A percentile compares a stretch with the other conserved stretches of the same genome.
Conservation (phyloP, 2,888 invertebrate genomes). For the Laspeyria flexula region DNA sequence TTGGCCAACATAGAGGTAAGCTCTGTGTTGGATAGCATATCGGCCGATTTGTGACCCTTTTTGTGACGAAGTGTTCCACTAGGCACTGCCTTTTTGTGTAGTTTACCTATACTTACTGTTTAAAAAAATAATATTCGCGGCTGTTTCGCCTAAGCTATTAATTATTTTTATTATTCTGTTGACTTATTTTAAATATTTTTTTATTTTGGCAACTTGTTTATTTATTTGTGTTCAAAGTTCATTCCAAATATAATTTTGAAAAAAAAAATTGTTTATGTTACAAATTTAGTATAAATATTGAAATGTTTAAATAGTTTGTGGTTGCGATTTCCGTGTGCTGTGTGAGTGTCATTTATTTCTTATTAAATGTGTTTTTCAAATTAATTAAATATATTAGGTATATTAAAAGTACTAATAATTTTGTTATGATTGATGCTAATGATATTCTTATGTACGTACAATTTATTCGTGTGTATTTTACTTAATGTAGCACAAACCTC, state of each 20-base stretch:
- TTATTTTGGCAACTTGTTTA: not conserved
- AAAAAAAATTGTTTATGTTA: too few relatives aligned
- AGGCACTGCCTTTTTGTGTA: slow-evolving; percentile 39
- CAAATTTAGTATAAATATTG: too few relatives aligned
- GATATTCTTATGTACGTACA: slow-evolving; percentile 14
- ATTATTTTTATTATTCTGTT: not conserved
- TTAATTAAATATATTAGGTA: too few relatives aligned
- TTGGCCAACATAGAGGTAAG: not conserved
- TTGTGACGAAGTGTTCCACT: slow-evolving; percentile 38
- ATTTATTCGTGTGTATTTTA: slow-evolving; percentile 10
- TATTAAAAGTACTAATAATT: too few relatives aligned
- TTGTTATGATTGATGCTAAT: slow-evolving; percentile 19
- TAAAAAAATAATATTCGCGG: too few relatives aligned
- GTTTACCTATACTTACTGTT: too few relatives aligned
- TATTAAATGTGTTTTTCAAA: too few relatives aligned
- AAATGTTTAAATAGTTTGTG: too few relatives aligned
- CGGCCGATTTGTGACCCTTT: slow-evolving; percentile 3
- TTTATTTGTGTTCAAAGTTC: not conserved
- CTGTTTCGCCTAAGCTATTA: slow-evolving; percentile 5
- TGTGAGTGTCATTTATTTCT: slow-evolving; percentile 11
- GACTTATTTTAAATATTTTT: too few relatives aligned
- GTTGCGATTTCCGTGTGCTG: slow-evolving; percentile 18
- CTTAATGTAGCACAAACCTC: slow-evolving; percentile 32
- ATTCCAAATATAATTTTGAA: not conserved
- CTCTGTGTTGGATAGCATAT: slow-evolving; percentile 2